Evolutionary conservation across 2,113 vertebrate genomes (phyloP).

Genomic region (Zapus hudsonius): DNA sequence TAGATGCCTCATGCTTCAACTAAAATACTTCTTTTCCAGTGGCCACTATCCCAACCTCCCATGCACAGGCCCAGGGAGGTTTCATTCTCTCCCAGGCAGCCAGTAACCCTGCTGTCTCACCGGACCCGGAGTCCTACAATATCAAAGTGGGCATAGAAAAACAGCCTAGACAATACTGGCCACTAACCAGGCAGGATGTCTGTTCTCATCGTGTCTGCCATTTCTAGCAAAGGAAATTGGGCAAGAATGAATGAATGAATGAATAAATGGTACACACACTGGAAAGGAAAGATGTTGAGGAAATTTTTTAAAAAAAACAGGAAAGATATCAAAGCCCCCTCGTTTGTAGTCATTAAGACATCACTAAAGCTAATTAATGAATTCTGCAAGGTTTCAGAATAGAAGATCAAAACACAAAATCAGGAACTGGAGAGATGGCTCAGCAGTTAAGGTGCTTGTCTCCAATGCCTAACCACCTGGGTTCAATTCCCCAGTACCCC

Average conservation of each 20-base stretch:
- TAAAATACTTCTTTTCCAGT: conserved; percentile 24
- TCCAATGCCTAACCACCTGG: too few relatives aligned
- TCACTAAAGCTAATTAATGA: neutral
- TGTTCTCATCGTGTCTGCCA: neutral
- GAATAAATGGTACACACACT: neutral
- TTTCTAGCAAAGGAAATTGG: neutral
- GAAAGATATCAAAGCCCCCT: conserved; percentile 9
- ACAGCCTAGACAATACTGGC: neutral
- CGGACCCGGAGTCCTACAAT: neutral
- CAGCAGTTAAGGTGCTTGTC: too few relatives aligned
- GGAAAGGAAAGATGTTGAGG: neutral
- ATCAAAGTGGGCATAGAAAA: conserved; percentile 20
- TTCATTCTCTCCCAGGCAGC: conserved; percentile 10
- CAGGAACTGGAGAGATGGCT: too few relatives aligned
- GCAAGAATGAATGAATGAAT: neutral
- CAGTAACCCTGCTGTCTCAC: neutral
- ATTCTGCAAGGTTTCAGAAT: conserved; percentile 1
- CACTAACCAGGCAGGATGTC: neutral
- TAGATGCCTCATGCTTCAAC: neutral
- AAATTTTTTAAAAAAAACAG: too few relatives aligned
- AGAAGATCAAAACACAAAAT: conserved; percentile 33
- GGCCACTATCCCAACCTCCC: neutral
- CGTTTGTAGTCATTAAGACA: neutral
- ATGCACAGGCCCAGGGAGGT: neutral
- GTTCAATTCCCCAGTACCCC: too few relatives aligned